phyloP scores from a whole-genome alignment of 92 coral and sea anemone species.

The Plumapathes pennacea region DNA sequence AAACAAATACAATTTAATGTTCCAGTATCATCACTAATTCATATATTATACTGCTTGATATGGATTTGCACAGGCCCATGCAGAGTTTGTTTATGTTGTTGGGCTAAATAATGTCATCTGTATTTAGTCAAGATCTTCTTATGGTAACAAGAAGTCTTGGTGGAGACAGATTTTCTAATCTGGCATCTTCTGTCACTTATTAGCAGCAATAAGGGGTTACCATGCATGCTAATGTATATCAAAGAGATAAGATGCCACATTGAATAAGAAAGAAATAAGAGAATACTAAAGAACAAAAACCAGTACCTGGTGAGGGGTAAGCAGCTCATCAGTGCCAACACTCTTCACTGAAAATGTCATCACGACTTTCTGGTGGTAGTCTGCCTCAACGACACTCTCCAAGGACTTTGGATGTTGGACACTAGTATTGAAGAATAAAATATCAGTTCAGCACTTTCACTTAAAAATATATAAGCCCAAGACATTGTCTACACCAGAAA shows the following conservation, averaged over 20 bases:
- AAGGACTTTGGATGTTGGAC: conserved; percentile 70
- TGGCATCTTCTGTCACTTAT: conserved; percentile 47
- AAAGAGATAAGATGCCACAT: too few species aligned
- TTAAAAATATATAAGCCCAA: too few species aligned
- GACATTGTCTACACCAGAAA: too few species aligned
- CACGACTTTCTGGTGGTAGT: conserved; percentile 85
- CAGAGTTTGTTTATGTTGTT: too few species aligned
- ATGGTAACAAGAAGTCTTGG: conserved; percentile 72
- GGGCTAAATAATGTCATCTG: conserved; percentile 62
- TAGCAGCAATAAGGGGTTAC: conserved; percentile 34
- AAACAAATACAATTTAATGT: too few species aligned
- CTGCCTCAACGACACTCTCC: conserved; percentile 71
- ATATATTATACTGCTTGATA: too few species aligned
- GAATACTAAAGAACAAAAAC: too few species aligned
- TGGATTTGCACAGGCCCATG: too few species aligned
- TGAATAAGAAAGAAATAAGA: background rate
- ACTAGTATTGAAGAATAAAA: conserved; percentile 25
- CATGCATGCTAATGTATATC: too few species aligned
- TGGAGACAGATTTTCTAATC: conserved; percentile 71
- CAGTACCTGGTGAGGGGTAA: conserved; percentile 97
- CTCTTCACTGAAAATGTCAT: conserved; percentile 90
- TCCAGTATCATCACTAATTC: too few species aligned
- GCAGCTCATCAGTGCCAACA: conserved; percentile 65
- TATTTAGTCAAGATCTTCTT: conserved; percentile 80
- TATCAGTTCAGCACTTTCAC: too few species aligned